Percentiles rank a stretch among this genome's conserved stretches.
Conservation (phyloP, 2,113 vertebrate genomes). For the Gymnorhina tibicen region DNA sequence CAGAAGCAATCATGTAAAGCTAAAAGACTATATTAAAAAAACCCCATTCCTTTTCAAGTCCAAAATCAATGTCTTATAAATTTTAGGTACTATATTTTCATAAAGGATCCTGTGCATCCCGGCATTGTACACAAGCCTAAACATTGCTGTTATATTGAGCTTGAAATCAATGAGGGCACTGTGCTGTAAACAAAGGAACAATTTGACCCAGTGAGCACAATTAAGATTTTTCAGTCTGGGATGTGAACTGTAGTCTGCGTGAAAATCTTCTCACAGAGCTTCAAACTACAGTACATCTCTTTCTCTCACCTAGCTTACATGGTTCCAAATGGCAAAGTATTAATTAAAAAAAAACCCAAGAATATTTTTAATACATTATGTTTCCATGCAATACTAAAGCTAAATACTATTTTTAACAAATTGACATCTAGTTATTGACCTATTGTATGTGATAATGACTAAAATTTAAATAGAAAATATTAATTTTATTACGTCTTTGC, state of each 20-base stretch:
- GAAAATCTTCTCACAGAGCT: background rate
- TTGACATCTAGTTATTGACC: background rate
- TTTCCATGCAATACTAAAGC: background rate
- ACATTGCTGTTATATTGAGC: background rate
- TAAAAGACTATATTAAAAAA: background rate
- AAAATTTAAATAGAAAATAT: background rate
- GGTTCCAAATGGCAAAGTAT: background rate
- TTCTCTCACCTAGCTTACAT: background rate
- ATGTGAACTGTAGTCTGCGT: background rate
- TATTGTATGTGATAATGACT: background rate
- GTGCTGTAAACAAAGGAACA: background rate
- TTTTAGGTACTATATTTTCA: background rate
- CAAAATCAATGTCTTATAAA: background rate
- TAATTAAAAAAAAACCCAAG: background rate
- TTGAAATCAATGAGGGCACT: background rate
- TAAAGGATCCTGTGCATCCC: background rate
- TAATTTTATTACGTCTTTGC: background rate
- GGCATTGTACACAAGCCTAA: background rate
- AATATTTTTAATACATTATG: background rate
- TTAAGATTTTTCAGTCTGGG: background rate
- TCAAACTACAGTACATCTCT: background rate
- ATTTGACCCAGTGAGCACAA: background rate
- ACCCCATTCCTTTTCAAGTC: background rate
- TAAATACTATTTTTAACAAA: background rate
- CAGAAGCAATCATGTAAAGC: slow-evolving; percentile 47